Percentiles rank a stretch among this genome's conserved stretches.
Conservation (phyloP, 2,888 invertebrate genomes). For the Pandemis heparana region DNA sequence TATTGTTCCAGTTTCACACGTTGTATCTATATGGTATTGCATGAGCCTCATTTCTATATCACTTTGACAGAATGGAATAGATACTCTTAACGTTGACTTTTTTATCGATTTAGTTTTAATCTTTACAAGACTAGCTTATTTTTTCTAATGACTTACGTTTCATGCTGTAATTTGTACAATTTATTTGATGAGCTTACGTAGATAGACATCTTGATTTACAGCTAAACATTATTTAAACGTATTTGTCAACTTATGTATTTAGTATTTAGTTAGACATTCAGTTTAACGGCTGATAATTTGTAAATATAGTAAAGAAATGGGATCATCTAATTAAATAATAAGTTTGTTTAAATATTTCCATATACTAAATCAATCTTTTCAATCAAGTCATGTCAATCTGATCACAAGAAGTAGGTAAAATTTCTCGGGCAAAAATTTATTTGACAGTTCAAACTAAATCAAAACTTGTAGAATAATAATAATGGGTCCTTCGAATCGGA, state of each 20-base stretch:
- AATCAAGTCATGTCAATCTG: no score
- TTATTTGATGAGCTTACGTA: neutral
- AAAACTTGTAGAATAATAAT: no score
- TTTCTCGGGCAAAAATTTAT: no score
- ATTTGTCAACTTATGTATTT: neutral
- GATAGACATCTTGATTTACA: neutral
- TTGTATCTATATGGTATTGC: neutral
- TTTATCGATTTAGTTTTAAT: neutral
- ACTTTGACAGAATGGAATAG: neutral
- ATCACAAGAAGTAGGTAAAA: no score
- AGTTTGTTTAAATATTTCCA: no score
- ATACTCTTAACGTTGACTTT: neutral
- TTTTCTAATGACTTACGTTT: neutral
- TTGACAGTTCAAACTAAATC: no score
- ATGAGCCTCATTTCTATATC: neutral
- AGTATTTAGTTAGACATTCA: neutral
- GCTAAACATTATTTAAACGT: neutral
- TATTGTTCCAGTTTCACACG: no score
- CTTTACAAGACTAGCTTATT: neutral
- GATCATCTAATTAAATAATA: no score
- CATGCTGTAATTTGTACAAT: conserved; percentile 1
- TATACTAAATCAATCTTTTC: no score
- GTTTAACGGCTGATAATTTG: neutral
- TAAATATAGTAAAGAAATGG: no score
- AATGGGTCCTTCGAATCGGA: neutral